A percentile compares a stretch with the other conserved stretches of the same genome.
Conservation (phyloP, 2,113 vertebrate species). For the Glareola pratincola region DNA sequence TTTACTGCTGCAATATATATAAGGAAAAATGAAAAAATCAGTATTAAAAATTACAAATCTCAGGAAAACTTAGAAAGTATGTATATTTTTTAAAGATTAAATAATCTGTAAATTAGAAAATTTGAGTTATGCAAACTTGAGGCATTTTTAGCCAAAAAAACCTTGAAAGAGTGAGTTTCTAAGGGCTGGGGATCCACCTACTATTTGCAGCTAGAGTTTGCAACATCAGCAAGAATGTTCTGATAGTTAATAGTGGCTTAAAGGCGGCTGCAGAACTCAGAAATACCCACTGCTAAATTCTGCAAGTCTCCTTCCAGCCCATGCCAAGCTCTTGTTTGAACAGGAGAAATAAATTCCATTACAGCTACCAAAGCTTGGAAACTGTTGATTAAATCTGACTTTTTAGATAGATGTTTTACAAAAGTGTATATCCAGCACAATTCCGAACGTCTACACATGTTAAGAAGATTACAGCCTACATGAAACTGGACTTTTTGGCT, state of each 20-base stretch:
- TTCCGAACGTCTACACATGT: not conserved
- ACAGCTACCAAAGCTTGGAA: not conserved
- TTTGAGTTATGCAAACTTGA: not conserved
- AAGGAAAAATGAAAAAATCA: not conserved
- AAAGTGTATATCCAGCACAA: not conserved
- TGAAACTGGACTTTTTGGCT: not conserved
- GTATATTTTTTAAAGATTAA: not conserved
- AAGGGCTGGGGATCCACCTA: not conserved
- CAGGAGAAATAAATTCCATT: not conserved
- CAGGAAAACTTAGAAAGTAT: not conserved
- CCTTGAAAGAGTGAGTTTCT: not conserved
- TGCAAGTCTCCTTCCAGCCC: not conserved
- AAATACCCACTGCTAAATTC: not conserved
- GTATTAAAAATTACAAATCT: not conserved
- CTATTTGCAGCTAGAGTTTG: not conserved
- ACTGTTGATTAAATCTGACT: not conserved
- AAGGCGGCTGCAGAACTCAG: not conserved
- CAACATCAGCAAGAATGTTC: not conserved
- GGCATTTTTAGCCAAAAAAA: not conserved
- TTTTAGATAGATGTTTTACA: not conserved
- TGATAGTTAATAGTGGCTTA: not conserved
- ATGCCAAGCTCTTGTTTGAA: not conserved
- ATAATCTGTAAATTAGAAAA: not conserved
- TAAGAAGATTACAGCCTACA: not conserved
- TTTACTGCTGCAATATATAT: not conserved